Conservation (phyloP, 1,140 invertebrate species). For the Forficula auricularia region DNA sequence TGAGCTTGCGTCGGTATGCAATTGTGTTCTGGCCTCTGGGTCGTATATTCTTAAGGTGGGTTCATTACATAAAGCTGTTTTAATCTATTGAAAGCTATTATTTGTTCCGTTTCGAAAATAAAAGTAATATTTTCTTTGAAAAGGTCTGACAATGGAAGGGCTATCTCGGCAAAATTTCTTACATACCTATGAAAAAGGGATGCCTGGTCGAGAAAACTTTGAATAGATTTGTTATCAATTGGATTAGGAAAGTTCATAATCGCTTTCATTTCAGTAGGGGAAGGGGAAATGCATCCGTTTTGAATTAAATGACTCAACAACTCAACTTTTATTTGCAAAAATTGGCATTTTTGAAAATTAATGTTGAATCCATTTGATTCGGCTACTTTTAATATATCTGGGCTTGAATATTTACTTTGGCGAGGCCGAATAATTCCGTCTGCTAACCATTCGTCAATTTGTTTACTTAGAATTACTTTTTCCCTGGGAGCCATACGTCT, state of each 20-base stretch:
- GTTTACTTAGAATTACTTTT: neutral
- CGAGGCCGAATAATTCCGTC: conserved; percentile 14
- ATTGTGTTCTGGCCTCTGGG: conserved; percentile 11
- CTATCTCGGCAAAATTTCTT: conserved; percentile 12
- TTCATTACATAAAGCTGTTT: conserved; percentile 5
- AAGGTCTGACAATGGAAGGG: conserved; percentile 12
- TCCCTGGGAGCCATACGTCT: too few relatives aligned
- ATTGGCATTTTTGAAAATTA: too few relatives aligned
- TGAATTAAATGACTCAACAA: too few relatives aligned
- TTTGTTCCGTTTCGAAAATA: conserved; percentile 5
- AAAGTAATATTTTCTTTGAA: conserved; percentile 1
- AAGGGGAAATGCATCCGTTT: too few relatives aligned
- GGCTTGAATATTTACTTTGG: conserved; percentile 12
- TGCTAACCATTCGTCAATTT: conserved; percentile 11
- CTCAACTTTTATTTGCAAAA: too few relatives aligned
- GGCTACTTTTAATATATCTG: neutral
- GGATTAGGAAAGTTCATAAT: too few relatives aligned
- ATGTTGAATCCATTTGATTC: too few relatives aligned
- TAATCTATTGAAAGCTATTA: conserved; percentile 9
- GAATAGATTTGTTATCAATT: too few relatives aligned
- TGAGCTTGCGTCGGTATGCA: conserved; percentile 19
- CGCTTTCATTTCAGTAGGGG: too few relatives aligned
- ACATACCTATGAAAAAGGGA: conserved; percentile 14
- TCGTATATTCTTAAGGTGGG: conserved; percentile 17
- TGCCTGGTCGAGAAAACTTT: conserved; percentile 7